Base-by-base conservation (phyloP, 2,113 vertebrate genomes). In the Vulpes ferrilata region DNA sequence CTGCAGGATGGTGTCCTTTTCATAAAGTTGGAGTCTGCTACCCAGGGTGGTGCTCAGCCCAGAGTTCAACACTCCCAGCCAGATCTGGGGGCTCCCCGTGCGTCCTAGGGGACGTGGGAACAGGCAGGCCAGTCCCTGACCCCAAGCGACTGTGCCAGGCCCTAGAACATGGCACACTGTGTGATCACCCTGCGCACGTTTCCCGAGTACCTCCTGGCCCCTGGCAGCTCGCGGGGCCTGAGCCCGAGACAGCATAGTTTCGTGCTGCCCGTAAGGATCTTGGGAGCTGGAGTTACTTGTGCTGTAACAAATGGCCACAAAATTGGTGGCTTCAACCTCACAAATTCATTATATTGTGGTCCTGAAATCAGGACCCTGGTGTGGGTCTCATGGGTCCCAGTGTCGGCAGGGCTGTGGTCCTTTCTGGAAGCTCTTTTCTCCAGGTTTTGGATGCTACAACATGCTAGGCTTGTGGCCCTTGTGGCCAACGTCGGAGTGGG, bases 161-260 rank as follows among this genome's bases (percentile, higher is more conserved):
- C 22, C 9, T 4, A 15, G 16, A 27, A 0, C 8, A 17, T 7
- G 51, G 51, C 5, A 3, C 62, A 27, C 19, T 0, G 6, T 11
- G 11, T 16, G 1, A 7, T 22, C 43, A 2, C 20, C 67, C 51
- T 4, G 11, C 1, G 0, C 3, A 15, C 17, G 0, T 27, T 11
- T 38, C 65, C 85, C 1, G 20, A 55, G 53, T 15, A 0, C 32
- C 48, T 23, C 65, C 13, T 15, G 20, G 51, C 9, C 85, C 23
- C 0, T 1, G n/a, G 32, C 38, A 8, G 8, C 57, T 25, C 4
- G 22, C 0, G 13, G 51, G 22, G n/a, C 80, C 79, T 64, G 82
- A 51, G 82, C 38, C 10, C 0, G 25, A 67, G 62, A 13, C 20
- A 10, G 32, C 20, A 7, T 2, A 10, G 19, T 11, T 51, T 3